phyloP scores from a whole-genome alignment of 1,140 invertebrate genomes.

The Pararge aegeria region DNA sequence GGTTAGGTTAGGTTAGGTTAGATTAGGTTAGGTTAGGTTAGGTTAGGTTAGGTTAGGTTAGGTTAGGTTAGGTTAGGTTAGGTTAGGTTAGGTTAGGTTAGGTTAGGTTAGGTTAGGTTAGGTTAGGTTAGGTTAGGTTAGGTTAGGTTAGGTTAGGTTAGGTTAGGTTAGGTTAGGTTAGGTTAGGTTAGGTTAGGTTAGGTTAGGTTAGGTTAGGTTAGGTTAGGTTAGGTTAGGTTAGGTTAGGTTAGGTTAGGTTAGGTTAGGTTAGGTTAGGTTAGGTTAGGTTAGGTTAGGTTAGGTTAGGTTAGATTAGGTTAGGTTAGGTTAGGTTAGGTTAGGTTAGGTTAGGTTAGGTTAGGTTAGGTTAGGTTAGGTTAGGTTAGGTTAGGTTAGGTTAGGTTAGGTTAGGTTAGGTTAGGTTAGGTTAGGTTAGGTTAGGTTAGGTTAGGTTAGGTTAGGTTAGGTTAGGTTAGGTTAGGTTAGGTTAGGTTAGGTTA shows the following conservation, averaged over 20 bases:
- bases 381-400: slow-evolving; percentile 14
- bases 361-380: slow-evolving; percentile 14
- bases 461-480: slow-evolving; percentile 14
- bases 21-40: slow-evolving; percentile 17
- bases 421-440: slow-evolving; percentile 14
- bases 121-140: slow-evolving; percentile 14
- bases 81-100: slow-evolving; percentile 14
- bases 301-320: slow-evolving; percentile 14
- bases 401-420: slow-evolving; percentile 14
- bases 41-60: slow-evolving; percentile 18
- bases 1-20: slow-evolving; percentile 16
- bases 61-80: slow-evolving; percentile 15
- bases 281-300: slow-evolving; percentile 14
- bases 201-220: slow-evolving; percentile 18
- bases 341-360: slow-evolving; percentile 14
- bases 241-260: slow-evolving; percentile 15
- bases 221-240: slow-evolving; percentile 18
- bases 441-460: slow-evolving; percentile 14
- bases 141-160: slow-evolving; percentile 14
- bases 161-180: slow-evolving; percentile 16
- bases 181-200: slow-evolving; percentile 18
- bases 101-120: slow-evolving; percentile 11
- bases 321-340: slow-evolving; percentile 14
- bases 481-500: slow-evolving; percentile 14
- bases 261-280: slow-evolving; percentile 14